Percentiles rank a stretch among this genome's conserved stretches.
phyloP scores from a whole-genome alignment of 2,888 invertebrate genomes.

The Helicoverpa assulta region DNA sequence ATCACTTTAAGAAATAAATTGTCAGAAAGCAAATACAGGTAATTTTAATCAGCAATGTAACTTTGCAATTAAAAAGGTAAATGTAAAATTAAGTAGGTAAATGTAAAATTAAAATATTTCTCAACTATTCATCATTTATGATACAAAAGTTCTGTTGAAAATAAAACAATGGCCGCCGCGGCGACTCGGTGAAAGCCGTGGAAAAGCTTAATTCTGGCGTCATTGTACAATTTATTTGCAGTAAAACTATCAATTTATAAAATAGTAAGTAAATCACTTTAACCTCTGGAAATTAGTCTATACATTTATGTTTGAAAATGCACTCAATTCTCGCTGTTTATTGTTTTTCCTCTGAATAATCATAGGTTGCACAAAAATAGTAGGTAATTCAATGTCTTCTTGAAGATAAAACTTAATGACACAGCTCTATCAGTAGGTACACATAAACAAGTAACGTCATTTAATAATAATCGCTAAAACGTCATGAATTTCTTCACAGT shows the following conservation, averaged over 20 bases:
- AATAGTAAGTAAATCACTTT: no score
- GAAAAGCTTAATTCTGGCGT: slow-evolving; percentile 32
- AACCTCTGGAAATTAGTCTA: no score
- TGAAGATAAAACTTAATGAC: no score
- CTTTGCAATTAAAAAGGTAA: neutral
- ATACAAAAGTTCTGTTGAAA: slow-evolving; percentile 28
- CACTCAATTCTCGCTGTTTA: no score
- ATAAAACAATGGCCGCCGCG: slow-evolving; percentile 34
- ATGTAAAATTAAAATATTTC: slow-evolving; percentile 1
- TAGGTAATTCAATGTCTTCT: no score
- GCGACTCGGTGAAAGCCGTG: slow-evolving; percentile 38
- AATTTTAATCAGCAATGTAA: no score
- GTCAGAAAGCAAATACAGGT: no score
- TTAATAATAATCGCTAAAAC: neutral
- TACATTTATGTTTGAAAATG: no score
- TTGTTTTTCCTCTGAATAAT: no score
- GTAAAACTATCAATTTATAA: slow-evolving; percentile 8
- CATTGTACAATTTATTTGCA: slow-evolving; percentile 20
- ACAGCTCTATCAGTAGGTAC: neutral
- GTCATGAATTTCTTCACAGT: no score
- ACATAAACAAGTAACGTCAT: neutral
- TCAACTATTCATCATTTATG: slow-evolving; percentile 28
- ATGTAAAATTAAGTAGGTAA: neutral
- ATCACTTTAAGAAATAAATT: no score
- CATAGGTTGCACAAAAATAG: no score